Evolutionary conservation across 2,113 vertebrate genomes (phyloP).

Genomic region (Chloropsis cyanopogon): DNA sequence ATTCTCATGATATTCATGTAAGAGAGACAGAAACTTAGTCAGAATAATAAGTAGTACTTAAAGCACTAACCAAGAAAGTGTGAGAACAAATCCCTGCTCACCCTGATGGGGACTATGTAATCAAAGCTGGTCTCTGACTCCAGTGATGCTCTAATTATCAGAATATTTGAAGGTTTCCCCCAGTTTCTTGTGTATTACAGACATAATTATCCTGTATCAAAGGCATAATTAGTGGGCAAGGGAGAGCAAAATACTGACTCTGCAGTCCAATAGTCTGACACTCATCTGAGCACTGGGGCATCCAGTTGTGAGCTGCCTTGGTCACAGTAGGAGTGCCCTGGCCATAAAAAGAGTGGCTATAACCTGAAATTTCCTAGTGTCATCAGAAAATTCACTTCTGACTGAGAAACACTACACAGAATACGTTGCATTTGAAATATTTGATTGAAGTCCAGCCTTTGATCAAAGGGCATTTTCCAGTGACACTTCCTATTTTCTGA

Average conservation of each 20-base stretch:
- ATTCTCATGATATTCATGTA: background rate
- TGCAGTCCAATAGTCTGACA: background rate
- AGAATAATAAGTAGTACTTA: constrained; percentile 10
- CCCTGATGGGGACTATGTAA: background rate
- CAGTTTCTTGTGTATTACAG: background rate
- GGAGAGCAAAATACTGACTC: background rate
- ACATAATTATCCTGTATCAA: background rate
- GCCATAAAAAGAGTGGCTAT: background rate
- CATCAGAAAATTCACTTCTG: background rate
- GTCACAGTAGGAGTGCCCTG: background rate
- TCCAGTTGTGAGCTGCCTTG: background rate
- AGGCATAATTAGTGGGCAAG: background rate
- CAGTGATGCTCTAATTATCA: background rate
- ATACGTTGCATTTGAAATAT: background rate
- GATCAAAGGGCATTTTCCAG: background rate
- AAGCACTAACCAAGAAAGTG: background rate
- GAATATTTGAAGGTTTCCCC: background rate
- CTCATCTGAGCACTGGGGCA: background rate
- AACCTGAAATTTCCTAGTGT: fast-evolving
- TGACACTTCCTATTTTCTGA: background rate
- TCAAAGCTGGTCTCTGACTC: constrained; percentile 1
- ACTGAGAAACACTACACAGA: background rate
- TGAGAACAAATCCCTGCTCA: constrained; percentile 5
- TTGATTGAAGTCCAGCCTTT: background rate
- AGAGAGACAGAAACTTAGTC: background rate